Evolutionary conservation across 1,140 invertebrate genomes (phyloP), one percentile per base, ranked within the genome.

Genomic region (Theocolax elegans): DNA sequence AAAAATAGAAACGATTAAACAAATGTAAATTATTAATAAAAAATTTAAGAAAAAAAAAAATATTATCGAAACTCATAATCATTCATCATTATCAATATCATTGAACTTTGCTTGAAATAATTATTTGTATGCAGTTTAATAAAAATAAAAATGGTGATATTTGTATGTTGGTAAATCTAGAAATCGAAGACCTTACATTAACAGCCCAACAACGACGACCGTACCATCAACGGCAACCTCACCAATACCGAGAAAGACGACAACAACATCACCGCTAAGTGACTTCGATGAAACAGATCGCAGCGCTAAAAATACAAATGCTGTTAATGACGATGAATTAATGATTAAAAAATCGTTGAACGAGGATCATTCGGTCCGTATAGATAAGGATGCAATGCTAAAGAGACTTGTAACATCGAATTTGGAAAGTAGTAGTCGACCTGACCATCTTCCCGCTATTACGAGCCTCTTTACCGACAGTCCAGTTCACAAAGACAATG

Each of bases 381-480:
- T n/a, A n/a, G n/a, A n/a, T n/a, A n/a, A n/a, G n/a, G 21, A 46
- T 42, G 0, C 13, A n/a, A 60, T 60, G 21, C 17, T 27, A 9
- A 60, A 60, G 29, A 42, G 27, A 27, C 3, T 44, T 3, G n/a
- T 19, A 1, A 3, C 13, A n/a, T 4, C 38, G 44, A 60, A 63
- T 38, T 49, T 63, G 1, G 27, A 51, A 49, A 49, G 35, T 19
- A 63, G 12, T 63, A 49, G 44, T 10, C 25, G 79, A 38, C 78
- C 79, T 0, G 78, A 83, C 1, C 76, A 84, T 56, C 77, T 85
- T 25, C 81, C 82, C 6, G 79, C 84, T 64, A 84, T 86, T 40
- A 56, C 83, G 15, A 84, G 79, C 58, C 69, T 86, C 1, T 86
- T 83, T 72, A 76, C 81, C 21, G 78, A 81, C 12, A 74, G 74